Evolutionary conservation across 2,888 invertebrate genomes (phyloP).

Genomic region (Spatulosminthurus flaviceps): DNA sequence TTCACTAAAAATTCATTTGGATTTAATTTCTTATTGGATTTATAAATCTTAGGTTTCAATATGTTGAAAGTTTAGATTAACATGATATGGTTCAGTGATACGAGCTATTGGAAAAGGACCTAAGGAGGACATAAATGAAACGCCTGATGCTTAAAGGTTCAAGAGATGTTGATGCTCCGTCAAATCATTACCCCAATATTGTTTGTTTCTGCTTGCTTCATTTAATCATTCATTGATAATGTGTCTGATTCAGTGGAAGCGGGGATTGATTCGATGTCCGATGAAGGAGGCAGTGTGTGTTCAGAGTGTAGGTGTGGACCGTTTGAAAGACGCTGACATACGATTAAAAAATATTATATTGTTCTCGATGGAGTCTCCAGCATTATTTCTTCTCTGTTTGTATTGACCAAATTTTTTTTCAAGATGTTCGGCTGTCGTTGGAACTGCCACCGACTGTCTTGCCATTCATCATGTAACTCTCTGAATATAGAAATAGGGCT

Average conservation of each 20-base stretch:
- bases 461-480: constrained; percentile 15
- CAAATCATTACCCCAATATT: constrained; percentile 15
- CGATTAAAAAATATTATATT: constrained; percentile 30
- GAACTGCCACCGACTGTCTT: constrained; percentile 22
- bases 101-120: neutral
- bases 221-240: constrained; percentile 19
- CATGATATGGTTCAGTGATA: neutral
- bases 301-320: constrained; percentile 29
- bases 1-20: no score
- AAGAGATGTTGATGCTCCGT: constrained; percentile 16
- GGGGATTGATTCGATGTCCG: neutral
- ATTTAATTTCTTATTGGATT: no score
- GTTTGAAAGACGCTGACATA: constrained; percentile 23
- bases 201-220: constrained; percentile 23
- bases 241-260: neutral
- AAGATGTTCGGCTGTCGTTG: constrained; percentile 20
- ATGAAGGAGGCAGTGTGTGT: neutral
- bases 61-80: no score
- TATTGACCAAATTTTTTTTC: constrained; percentile 27
- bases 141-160: neutral
- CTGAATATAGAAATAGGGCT: neutral
- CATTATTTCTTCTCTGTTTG: constrained; percentile 13
- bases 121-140: no score
- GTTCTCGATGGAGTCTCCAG: constrained; percentile 31
- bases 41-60: no score